phyloP scores from a whole-genome alignment of 2,888 invertebrate species.

The Plebejus melissa region DNA sequence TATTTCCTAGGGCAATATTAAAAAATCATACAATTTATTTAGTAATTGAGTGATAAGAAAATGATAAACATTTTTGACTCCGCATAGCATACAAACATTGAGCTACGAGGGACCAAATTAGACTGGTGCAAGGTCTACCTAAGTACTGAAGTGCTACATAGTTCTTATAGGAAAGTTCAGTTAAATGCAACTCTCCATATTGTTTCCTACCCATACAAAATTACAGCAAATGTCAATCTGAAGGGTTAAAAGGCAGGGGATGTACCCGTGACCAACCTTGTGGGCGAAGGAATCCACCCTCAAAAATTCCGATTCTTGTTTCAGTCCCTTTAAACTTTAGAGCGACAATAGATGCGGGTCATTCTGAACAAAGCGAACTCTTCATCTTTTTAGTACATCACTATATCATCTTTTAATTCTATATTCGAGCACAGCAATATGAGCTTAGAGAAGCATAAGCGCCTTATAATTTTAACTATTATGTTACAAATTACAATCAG shows the following conservation, averaged over 20 bases:
- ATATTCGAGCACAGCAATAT: no score
- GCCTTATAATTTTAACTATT: no score
- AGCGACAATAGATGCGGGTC: not conserved
- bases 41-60: no score
- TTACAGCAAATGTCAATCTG: not conserved
- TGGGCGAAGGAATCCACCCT: constrained; percentile 6
- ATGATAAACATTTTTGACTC: not conserved
- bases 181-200: not conserved
- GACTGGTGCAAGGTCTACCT: not conserved
- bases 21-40: not conserved
- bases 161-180: not conserved
- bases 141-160: not conserved
- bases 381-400: no score
- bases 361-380: not conserved
- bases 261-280: not conserved
- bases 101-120: not conserved
- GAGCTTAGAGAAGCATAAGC: no score
- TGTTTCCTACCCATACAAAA: not conserved
- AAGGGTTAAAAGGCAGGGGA: not conserved
- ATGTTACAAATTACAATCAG: no score
- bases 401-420: no score
- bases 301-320: not conserved
- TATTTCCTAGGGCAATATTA: not conserved
- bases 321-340: not conserved
- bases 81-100: not conserved